These are phyloP conservation scores for Mesembrinibis cayennensis DNA, from an alignment of 2,113 vertebrate genomes.

Conservation along the genomic window DNA sequence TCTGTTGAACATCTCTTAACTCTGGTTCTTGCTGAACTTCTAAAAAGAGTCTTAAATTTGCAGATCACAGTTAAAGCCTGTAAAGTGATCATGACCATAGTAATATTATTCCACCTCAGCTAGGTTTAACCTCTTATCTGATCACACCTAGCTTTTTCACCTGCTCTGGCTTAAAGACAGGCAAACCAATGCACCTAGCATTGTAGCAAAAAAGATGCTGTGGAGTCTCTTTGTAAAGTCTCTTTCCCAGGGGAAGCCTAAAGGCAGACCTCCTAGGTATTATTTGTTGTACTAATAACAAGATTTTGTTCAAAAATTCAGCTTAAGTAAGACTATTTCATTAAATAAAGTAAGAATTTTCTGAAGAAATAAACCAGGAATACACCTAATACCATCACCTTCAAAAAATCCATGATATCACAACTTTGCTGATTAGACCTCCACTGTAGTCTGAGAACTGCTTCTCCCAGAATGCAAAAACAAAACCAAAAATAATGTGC, in stretches of 20 bases:
- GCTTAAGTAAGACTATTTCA: neutral
- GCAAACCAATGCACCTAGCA: rapidly evolving
- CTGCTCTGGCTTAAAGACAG: neutral
- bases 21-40: neutral
- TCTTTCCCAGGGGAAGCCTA: neutral
- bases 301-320: neutral
- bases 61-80: neutral
- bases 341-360: neutral
- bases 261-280: neutral
- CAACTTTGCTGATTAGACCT: neutral
- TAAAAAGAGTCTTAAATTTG: neutral
- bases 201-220: neutral
- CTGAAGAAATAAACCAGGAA: neutral
- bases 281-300: neutral
- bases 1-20: neutral
- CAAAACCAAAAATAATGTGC: neutral
- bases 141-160: neutral
- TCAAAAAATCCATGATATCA: neutral
- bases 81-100: neutral
- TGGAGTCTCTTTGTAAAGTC: neutral
- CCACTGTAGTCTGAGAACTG: neutral
- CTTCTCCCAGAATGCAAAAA: neutral
- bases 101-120: neutral
- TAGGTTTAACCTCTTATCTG: neutral
- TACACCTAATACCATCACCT: neutral